A percentile compares a stretch with the other conserved stretches of the same genome.
Conservation (phyloP, 2,888 invertebrate species). For the Caradrina kadenii region DNA sequence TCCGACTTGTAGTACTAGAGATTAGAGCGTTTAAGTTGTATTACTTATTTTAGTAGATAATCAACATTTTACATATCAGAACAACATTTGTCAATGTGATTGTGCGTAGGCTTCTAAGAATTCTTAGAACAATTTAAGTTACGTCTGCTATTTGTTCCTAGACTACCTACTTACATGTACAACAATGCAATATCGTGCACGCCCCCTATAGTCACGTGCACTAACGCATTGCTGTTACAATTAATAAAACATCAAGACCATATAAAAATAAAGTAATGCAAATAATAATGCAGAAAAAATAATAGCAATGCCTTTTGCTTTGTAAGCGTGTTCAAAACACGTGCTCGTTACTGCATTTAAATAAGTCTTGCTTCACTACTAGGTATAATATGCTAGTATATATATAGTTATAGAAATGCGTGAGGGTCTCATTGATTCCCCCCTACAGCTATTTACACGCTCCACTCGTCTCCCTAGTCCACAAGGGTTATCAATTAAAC, state of each 20-base stretch:
- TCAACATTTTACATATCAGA: not conserved
- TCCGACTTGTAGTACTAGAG: no score
- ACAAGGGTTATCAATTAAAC: constrained; percentile 58
- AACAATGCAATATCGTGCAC: constrained; percentile 30
- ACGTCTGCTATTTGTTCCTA: not conserved
- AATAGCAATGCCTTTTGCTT: constrained; percentile 41
- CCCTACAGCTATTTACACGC: constrained; percentile 67
- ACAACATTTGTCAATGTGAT: not conserved
- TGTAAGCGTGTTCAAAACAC: constrained; percentile 51
- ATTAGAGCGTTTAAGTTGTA: no score
- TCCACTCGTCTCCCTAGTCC: constrained; percentile 67
- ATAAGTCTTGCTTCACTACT: constrained; percentile 54
- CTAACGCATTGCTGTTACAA: constrained; percentile 33
- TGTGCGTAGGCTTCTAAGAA: constrained; percentile 1
- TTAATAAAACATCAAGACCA: constrained; percentile 57
- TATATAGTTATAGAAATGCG: constrained; percentile 21
- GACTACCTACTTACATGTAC: not conserved
- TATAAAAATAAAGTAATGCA: constrained; percentile 51
- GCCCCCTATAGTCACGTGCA: constrained; percentile 44
- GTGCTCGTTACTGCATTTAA: constrained; percentile 58
- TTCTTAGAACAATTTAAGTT: constrained; percentile 11
- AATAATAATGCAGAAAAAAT: constrained; percentile 58
- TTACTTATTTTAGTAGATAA: no score
- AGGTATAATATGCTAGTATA: constrained; percentile 23
- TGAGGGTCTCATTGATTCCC: constrained; percentile 44